These are phyloP conservation scores for Trachelus troglodyta DNA, from an alignment of 2,888 invertebrate species.

Conservation along the genomic window DNA sequence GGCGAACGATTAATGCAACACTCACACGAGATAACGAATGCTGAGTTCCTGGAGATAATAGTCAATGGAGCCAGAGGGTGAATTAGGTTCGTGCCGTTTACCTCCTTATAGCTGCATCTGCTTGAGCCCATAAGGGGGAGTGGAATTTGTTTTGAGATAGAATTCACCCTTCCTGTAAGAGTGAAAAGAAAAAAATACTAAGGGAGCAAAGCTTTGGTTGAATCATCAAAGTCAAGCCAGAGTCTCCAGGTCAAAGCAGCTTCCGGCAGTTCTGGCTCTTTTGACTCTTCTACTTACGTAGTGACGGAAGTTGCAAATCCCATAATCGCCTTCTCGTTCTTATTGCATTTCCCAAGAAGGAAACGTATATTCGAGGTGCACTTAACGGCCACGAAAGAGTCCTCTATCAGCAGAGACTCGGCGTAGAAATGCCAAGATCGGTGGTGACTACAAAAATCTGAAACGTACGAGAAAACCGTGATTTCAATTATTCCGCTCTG, in stretches of 20 bases:
- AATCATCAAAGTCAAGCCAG: not conserved
- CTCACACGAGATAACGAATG: not conserved
- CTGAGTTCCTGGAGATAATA: not conserved
- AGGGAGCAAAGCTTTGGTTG: not conserved
- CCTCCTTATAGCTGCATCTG: not conserved
- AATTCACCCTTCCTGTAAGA: slow-evolving; percentile 40
- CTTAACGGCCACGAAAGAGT: slow-evolving; percentile 57
- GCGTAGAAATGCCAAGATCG: slow-evolving; percentile 68
- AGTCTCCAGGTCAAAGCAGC: not conserved
- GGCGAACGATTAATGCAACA: not conserved
- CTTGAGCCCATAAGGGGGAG: slow-evolving; percentile 36
- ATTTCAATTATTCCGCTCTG: not conserved
- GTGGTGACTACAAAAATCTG: slow-evolving; percentile 70
- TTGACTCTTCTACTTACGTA: slow-evolving; percentile 38
- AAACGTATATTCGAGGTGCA: slow-evolving; percentile 30
- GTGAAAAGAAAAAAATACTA: not conserved
- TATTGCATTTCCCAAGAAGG: slow-evolving; percentile 19
- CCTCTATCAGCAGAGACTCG: slow-evolving; percentile 63
- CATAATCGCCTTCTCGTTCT: slow-evolving; percentile 33
- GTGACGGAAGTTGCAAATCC: slow-evolving; percentile 46
- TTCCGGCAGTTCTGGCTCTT: not conserved
- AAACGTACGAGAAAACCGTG: slow-evolving; percentile 2
- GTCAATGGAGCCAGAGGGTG: not conserved
- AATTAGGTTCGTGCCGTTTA: not conserved
- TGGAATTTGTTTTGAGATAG: slow-evolving; percentile 36